A percentile compares a stretch with the other conserved stretches of the same genome.
Conservation (phyloP, 2,113 vertebrate genomes). For the Tyrannus savana region DNA sequence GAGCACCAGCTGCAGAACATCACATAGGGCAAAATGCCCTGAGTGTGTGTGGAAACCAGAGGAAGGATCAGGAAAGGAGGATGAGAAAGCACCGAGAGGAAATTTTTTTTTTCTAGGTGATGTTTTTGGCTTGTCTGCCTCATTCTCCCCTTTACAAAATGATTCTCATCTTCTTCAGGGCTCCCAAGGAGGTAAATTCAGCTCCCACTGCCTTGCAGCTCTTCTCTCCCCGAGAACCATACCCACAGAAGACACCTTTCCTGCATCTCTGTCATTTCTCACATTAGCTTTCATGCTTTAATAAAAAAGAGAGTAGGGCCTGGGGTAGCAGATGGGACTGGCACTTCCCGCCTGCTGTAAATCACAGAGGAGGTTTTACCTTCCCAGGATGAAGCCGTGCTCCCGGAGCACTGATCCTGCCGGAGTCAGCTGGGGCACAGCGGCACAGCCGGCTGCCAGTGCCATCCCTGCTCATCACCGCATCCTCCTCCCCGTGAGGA, state of each 20-base stretch:
- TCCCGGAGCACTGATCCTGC: not conserved
- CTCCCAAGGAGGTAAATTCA: not conserved
- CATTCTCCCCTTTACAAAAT: not conserved
- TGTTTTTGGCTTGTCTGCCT: not conserved
- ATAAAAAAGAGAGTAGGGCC: not conserved
- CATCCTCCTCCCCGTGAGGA: not conserved
- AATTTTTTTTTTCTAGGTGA: not conserved
- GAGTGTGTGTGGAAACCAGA: not conserved
- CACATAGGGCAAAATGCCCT: not conserved
- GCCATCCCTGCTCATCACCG: not conserved
- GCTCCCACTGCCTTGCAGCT: not conserved
- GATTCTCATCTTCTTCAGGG: not conserved
- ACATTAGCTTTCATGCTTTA: not conserved
- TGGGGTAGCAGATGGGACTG: constrained; percentile 6
- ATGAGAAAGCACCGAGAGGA: not conserved
- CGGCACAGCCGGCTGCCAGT: not conserved
- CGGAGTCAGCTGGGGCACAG: rapidly evolving
- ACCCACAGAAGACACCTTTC: not conserved
- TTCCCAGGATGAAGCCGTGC: not conserved
- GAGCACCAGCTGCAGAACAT: not conserved
- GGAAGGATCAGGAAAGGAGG: not conserved
- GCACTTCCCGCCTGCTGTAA: not conserved
- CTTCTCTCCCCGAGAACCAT: not conserved
- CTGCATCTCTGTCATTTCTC: constrained; percentile 6
- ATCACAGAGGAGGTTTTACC: constrained; percentile 4